A percentile compares a stretch with the other conserved stretches of the same genome.
Conservation (phyloP, 1,140 invertebrate genomes). For the Drosophila aff. region DNA sequence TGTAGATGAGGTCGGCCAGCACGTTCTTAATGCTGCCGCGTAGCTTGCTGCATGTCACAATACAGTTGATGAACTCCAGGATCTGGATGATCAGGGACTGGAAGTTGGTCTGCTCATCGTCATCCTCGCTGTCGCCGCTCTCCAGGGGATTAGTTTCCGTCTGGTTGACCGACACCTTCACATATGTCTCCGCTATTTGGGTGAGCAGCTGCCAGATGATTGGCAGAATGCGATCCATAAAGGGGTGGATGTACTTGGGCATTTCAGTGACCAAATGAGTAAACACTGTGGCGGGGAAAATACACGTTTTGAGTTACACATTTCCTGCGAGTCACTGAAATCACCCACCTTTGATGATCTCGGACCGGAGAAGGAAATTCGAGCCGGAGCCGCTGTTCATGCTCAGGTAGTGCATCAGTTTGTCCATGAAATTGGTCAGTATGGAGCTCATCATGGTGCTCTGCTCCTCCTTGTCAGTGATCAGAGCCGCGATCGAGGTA, state of each 20-base stretch:
- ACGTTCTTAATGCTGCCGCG: slow-evolving; percentile 88
- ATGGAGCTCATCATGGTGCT: slow-evolving; percentile 89
- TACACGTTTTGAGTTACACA: not conserved
- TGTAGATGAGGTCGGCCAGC: slow-evolving; percentile 90
- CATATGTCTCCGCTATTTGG: slow-evolving; percentile 87
- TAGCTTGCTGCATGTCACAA: slow-evolving; percentile 88
- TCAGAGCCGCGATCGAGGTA: slow-evolving; percentile 87
- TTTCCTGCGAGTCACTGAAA: not conserved
- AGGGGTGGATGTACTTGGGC: slow-evolving; percentile 89
- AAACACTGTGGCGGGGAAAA: slow-evolving; percentile 81
- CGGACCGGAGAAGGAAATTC: slow-evolving; percentile 90
- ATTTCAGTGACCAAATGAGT: slow-evolving; percentile 88
- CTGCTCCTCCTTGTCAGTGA: slow-evolving; percentile 88
- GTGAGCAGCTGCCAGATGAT: slow-evolving; percentile 91
- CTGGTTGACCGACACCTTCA: slow-evolving; percentile 81
- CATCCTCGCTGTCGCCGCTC: slow-evolving; percentile 69
- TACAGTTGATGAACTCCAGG: slow-evolving; percentile 90
- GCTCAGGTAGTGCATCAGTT: slow-evolving; percentile 88
- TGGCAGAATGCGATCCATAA: slow-evolving; percentile 88
- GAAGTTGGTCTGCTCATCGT: slow-evolving; percentile 90
- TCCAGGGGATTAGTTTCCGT: slow-evolving; percentile 72
- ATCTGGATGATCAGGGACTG: slow-evolving; percentile 91
- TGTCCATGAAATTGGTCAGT: slow-evolving; percentile 90
- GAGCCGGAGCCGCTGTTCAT: slow-evolving; percentile 87
- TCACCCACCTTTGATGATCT: slow-evolving; percentile 88